Evolutionary conservation across 2,113 vertebrate species (phyloP), one percentile per base, ranked within the genome.

Genomic region (Hippolais icterina): DNA sequence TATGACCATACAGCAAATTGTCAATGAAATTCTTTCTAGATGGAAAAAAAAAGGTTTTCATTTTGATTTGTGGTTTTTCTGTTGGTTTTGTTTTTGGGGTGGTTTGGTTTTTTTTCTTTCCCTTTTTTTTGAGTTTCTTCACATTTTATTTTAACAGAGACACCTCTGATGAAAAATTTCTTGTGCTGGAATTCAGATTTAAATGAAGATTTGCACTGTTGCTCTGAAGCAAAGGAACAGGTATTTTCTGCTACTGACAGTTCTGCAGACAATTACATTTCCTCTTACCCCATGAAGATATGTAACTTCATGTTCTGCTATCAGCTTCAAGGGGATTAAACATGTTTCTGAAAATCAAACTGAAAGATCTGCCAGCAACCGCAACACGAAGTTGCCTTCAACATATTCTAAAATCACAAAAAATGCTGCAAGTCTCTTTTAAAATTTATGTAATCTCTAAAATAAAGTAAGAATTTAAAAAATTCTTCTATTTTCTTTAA

Each of bases 111-210:
- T 37, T 19, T 70, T 70, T 24, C 42, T n/a, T n/a, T n/a, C 11
- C 3, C 6, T 1, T 15, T 20, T 33, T 39, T 33, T 21, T 0
- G 2, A 14, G 5, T 24, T 70, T 64, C 24, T 78, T 54, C 21
- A 24, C 3, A 50, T 35, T 72, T 54, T 49, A 42, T 57, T 72
- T 57, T 46, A 61, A 49, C 2, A 56, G 5, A 47, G 15, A 42
- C 11, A 50, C n/a, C 46, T 61, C 31, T 54, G 56, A 31, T 70
- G 20, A 78, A 87, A 35, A 72, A 77, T 47, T 15, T 28, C 4
- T 41, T 78, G 8, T 12, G 23, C 27, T 86, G 27, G 11, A 83
- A 80, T 60, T 83, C 49, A 68, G 25, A 61, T 35, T 82, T 56
- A 47, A 68, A 37, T 49, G 4, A 79, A 64, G 24, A 31, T 72